phyloP scores from a whole-genome alignment of 1,140 invertebrate species.

The Drosophila carrolli region DNA sequence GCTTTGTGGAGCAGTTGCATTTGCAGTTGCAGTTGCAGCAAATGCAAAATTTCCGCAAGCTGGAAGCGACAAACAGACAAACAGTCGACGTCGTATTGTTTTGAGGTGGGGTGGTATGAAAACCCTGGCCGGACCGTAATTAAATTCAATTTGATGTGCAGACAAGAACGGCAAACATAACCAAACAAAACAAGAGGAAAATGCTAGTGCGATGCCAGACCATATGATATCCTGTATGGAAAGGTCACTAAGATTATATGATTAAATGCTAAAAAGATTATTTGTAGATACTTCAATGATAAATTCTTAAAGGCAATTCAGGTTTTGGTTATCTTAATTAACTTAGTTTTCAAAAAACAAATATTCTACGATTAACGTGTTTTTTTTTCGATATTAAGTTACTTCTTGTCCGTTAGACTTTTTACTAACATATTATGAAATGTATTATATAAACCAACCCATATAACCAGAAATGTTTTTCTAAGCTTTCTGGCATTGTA shows the following conservation, averaged over 20 bases:
- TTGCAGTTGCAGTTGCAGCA: constrained; percentile 35
- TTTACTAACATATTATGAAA: no score
- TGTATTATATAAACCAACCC: no score
- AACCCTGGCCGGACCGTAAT: constrained; percentile 50
- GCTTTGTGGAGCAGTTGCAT: constrained; percentile 12
- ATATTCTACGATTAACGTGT: no score
- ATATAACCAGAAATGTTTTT: neutral
- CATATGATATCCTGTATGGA: constrained; percentile 8
- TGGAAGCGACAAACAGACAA: constrained; percentile 52
- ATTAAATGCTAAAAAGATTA: no score
- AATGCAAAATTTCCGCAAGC: constrained; percentile 66
- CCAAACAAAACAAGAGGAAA: neutral
- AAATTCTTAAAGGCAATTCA: no score
- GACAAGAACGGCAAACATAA: constrained; percentile 38
- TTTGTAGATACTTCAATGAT: no score
- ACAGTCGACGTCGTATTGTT: constrained; percentile 30
- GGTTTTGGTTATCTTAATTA: no score
- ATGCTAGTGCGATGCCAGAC: neutral
- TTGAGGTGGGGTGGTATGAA: neutral
- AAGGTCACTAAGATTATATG: neutral
- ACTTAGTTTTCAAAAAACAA: no score
- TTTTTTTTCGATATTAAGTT: neutral
- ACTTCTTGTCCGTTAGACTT: no score
- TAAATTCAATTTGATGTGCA: constrained; percentile 75
- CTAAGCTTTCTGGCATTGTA: neutral